These are phyloP conservation scores for Etheostoma nigrum DNA, from an alignment of 2,797 vertebrate genomes.

Conservation along the genomic window DNA sequence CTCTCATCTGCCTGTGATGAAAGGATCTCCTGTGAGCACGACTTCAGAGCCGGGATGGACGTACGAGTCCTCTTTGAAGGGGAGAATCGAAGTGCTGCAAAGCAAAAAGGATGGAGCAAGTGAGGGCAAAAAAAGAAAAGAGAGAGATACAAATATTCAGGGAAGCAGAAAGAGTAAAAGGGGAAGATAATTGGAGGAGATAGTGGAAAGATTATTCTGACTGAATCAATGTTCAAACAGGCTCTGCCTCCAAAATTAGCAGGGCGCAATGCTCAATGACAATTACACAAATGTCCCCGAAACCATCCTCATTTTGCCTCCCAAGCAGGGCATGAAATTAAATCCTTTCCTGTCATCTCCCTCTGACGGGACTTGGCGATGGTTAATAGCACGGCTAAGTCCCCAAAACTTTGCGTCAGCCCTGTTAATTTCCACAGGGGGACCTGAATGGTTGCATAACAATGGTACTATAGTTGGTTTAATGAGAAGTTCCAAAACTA, in stretches of 20 bases:
- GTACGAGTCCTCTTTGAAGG: conserved; percentile 94
- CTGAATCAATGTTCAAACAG: conserved; percentile 19
- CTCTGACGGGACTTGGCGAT: conserved; percentile 37
- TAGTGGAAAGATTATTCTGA: conserved; percentile 21
- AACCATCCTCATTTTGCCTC: conserved; percentile 30
- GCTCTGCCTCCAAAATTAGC: conserved; percentile 53
- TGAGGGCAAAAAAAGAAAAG: conserved; percentile 25
- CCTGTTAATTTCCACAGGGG: conserved; percentile 39
- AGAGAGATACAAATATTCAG: conserved; percentile 4
- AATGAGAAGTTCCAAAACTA: conserved; percentile 26
- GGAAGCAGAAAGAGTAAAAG: conserved; percentile 3
- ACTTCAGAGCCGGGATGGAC: conserved; percentile 93
- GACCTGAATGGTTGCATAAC: conserved; percentile 49
- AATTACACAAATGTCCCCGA: conserved; percentile 38
- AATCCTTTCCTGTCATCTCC: conserved; percentile 52
- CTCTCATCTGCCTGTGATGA: conserved; percentile 88
- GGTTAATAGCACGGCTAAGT: conserved; percentile 45
- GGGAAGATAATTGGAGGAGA: conserved; percentile 35
- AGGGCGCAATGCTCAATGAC: conserved; percentile 36
- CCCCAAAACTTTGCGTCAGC: conserved; percentile 55
- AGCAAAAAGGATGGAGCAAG: conserved; percentile 18
- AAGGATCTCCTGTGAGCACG: conserved; percentile 94
- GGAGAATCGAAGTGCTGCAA: conserved; percentile 92
- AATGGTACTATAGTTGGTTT: conserved; percentile 37
- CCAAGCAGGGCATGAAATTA: conserved; percentile 58